Evolutionary conservation across 1,140 invertebrate genomes (phyloP), one percentile per base, ranked within the genome.

Genomic region (Popillia japonica): DNA sequence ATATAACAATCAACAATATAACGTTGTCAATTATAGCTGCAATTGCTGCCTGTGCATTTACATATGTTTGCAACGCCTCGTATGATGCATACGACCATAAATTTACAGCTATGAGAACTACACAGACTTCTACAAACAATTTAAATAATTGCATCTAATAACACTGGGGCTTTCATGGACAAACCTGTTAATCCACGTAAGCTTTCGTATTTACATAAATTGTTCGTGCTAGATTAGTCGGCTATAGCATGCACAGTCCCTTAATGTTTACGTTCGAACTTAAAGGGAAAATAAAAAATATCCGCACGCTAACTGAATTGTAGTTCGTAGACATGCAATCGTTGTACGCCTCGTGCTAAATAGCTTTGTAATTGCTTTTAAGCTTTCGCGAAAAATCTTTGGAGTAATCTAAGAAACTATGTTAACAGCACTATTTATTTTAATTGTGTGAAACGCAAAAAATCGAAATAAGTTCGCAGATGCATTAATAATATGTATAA

Each of bases 101-200:
- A 48, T 48, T 48, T 4, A 14, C 44, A n/a, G 3, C 44, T 14
- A 8, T n/a, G 3, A 11, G 11, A 14, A 48, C 11, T 10, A 48
- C 11, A 10, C 4, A 4, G 11, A 14, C 4, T 48, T 48, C 17
- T n/a, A n/a, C 44, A 11, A 48, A 14, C 44, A 11, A 48, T 8
- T 10, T 42, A 42, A 42, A 42, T 42, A 42, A 42, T 42, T 10
- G 10, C 44, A 4, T 48, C 3, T 48, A 48, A n/a, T n/a, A n/a
- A 48, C 44, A 3, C 7, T n/a, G 44, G 44, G 17, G 44, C 44
- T 48, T 48, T 14, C 44, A n/a, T n/a, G 44, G 44, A 48, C 11
- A 48, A 48, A 48, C 44, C 44, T 48, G 44, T 48, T 48, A 48
- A n/a, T 48, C 44, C 44, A 8, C 44, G 44, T 48, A 48, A 48